These are phyloP conservation scores for Uria aalge DNA, from an alignment of 2,113 vertebrate species.

Conservation along the genomic window DNA sequence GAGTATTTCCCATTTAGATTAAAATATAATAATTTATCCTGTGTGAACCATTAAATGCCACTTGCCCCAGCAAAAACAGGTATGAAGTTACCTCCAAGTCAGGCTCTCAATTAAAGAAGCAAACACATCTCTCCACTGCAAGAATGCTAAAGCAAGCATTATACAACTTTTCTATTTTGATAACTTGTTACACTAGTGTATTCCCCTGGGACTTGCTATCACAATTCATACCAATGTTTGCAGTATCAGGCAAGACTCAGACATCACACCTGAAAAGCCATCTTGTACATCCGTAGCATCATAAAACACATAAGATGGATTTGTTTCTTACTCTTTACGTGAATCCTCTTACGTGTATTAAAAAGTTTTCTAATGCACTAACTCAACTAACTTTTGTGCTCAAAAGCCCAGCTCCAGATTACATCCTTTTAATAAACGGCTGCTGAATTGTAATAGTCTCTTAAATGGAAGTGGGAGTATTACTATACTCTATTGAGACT, in stretches of 20 bases:
- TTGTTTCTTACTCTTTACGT: too few species aligned
- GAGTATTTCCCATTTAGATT: not conserved
- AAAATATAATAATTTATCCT: not conserved
- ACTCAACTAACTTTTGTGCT: not conserved
- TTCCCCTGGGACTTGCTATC: too few species aligned
- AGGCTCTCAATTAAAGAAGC: not conserved
- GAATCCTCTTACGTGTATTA: not conserved
- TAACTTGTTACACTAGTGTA: fast-evolving
- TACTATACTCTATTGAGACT: fast-evolving
- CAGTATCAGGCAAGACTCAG: not conserved
- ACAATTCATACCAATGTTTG: not conserved
- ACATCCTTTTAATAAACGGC: fast-evolving
- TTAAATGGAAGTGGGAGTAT: fast-evolving
- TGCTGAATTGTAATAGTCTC: fast-evolving
- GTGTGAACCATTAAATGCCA: not conserved
- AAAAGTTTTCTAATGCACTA: not conserved
- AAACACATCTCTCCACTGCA: fast-evolving
- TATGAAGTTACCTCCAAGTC: not conserved
- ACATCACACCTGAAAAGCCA: not conserved
- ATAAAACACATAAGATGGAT: fast-evolving
- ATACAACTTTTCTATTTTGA: fast-evolving
- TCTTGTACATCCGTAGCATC: not conserved
- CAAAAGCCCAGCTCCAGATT: not conserved
- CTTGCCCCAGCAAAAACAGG: not conserved
- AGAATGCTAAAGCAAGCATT: fast-evolving